Evolutionary conservation across 2,797 vertebrate genomes (phyloP).

Genomic region (Alcedo quadribrachys): DNA sequence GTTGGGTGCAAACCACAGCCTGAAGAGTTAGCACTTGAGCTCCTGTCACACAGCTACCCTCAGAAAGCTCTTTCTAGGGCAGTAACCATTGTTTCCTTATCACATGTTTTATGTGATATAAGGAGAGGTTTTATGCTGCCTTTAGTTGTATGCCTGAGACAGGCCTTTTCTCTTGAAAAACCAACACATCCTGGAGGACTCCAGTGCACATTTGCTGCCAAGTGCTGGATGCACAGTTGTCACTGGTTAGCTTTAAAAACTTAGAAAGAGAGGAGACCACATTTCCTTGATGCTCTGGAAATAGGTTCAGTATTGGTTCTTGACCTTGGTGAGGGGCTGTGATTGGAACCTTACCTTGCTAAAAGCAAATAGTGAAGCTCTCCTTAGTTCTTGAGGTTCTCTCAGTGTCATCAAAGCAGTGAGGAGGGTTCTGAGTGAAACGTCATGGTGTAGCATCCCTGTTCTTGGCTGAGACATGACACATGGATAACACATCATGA

Average conservation of each 20-base stretch:
- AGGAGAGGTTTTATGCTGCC: not conserved
- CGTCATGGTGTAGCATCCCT: not conserved
- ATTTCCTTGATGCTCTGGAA: not conserved
- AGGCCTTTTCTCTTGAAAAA: not conserved
- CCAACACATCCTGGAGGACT: not conserved
- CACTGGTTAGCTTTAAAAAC: not conserved
- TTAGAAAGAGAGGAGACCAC: not conserved
- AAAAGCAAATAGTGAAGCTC: not conserved
- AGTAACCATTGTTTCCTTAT: not conserved
- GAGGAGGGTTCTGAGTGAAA: not conserved
- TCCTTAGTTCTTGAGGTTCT: not conserved
- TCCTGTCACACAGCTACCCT: not conserved
- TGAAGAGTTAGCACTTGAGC: not conserved
- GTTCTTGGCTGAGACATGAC: not conserved
- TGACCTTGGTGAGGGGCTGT: not conserved
- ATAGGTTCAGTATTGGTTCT: not conserved
- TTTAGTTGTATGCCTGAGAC: not conserved
- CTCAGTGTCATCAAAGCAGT: not conserved
- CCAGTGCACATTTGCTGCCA: not conserved
- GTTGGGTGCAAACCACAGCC: slow-evolving; percentile 32
- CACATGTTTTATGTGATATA: not conserved
- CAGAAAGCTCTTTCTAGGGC: not conserved
- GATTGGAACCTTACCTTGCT: not conserved
- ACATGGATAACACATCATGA: not conserved
- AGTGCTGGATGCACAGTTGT: not conserved